Base-by-base conservation (phyloP, 2,113 vertebrate species). In the Grammomys surdaster region DNA sequence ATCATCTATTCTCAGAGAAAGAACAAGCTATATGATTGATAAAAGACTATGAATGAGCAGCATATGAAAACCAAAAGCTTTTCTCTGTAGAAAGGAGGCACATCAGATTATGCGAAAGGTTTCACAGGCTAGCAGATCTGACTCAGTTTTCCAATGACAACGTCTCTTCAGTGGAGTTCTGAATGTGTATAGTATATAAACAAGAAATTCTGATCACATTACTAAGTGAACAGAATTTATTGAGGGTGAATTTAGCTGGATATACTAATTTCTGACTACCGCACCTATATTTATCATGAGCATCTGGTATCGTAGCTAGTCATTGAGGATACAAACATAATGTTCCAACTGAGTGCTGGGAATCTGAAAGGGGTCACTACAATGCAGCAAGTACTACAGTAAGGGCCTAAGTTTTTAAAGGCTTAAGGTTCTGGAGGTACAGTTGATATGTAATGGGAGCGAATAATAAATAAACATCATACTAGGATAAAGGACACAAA, bases 21-120 rank as follows among this genome's bases (percentile, higher is more conserved):
- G 16, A 73, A 85, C 51, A 17, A 36, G 63, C 63, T 95, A 58
- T 4, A 95, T 60, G 88, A 60, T 86, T 87, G n/a, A 81, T 56
- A 78, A 94, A 72, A 7, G 3, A 69, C 40, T 43, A 92, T 89
- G 9, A 72, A 40, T 87, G 46, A 72, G 12, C 40, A 43, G 85
- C 51, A 90, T 40, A 78, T 90, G 24, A 78, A 92, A 87, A 97
- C 20, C 16, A 6, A 26, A 70, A 63, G 40, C 31, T 58, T 90
- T 82, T 75, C 9, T 76, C 80, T 88, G 76, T 26, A 88, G 48
- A 91, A 88, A 63, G 13, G 65, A 78, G 91, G 81, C 9, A 81
- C 19, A 78, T 65, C 20, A 89, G 1, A 60, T 82, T 28, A 54
- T 60, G 11, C 10, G 4, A 92, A 77, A 89, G 40, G 54, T 89